These are phyloP conservation scores for Drosophila borealis DNA, from an alignment of 2,888 invertebrate species.

Conservation along the genomic window DNA sequence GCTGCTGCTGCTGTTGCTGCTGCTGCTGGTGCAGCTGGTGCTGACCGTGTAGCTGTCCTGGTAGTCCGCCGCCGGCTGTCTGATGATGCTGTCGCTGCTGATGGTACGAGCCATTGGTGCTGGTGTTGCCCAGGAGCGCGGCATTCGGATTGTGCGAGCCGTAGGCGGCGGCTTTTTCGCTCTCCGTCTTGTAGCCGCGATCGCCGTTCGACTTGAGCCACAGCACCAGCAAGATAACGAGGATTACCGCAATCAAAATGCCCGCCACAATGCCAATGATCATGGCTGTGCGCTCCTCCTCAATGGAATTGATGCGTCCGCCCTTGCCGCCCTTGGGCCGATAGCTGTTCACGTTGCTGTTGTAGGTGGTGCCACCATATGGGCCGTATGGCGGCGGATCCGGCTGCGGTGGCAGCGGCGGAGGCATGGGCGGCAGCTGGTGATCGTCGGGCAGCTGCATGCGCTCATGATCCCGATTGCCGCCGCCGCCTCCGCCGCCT, in stretches of 20 bases:
- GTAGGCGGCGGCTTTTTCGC: slow-evolving; percentile 89
- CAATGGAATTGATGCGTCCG: slow-evolving; percentile 88
- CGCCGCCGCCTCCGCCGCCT: slow-evolving; percentile 43
- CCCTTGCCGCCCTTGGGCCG: slow-evolving; percentile 83
- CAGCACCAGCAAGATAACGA: slow-evolving; percentile 95
- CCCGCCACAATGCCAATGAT: slow-evolving; percentile 96
- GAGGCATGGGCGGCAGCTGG: slow-evolving; percentile 68
- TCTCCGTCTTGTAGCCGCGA: slow-evolving; percentile 96
- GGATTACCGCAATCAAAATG: slow-evolving; percentile 94
- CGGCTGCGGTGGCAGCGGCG: slow-evolving; percentile 81
- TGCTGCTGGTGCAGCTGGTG: slow-evolving; percentile 63
- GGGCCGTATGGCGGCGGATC: slow-evolving; percentile 73
- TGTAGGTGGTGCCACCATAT: slow-evolving; percentile 76
- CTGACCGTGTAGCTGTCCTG: slow-evolving; percentile 58
- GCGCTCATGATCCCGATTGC: slow-evolving; percentile 67
- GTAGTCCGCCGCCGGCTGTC: slow-evolving; percentile 37
- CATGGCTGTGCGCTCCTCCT: slow-evolving; percentile 90
- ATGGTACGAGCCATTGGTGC: slow-evolving; percentile 85
- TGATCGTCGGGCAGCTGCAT: slow-evolving; percentile 77
- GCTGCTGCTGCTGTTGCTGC: slow-evolving; percentile 77
- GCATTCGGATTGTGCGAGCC: slow-evolving; percentile 90
- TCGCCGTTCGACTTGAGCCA: slow-evolving; percentile 94
- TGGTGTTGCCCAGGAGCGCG: slow-evolving; percentile 89
- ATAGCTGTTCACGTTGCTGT: slow-evolving; percentile 82
- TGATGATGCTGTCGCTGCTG: slow-evolving; percentile 84